Base-by-base conservation (phyloP, 2,888 invertebrate genomes). In the Gastracanthus pulcherrimus region DNA sequence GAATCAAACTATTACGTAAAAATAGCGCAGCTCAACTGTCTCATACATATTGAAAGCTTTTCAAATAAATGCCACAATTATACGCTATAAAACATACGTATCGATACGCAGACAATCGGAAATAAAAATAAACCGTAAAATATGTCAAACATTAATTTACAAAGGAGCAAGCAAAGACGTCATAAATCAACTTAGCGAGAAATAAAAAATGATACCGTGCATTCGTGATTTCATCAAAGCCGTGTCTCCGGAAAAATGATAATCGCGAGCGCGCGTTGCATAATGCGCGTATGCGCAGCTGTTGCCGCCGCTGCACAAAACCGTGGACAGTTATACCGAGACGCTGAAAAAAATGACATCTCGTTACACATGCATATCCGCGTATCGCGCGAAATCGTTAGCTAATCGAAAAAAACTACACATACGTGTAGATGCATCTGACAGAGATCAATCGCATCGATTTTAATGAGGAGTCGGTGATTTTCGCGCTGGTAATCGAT, bases 191-290 rank as follows among this genome's bases (percentile, higher is more conserved):
- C 60, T 19, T 45, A 31, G 2, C 2, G 1, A 16, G 16, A 3
- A 34, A 55, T n/a, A 76, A 38, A 55, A 51, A 75, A 16, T 19
- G 16, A 51, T 13, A 51, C 6, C 7, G 23, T 19, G 23, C 6
- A 9, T 48, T 23, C 48, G 34, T 48, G 62, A 74, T 64, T 45
- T 45, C 45, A n/a, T 45, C 36, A 23, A 36, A 51, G 9, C n/a
- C 38, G 0, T 41, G 45, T 58, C 31, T 19, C 58, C 41, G 34
- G 9, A 31, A 67, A 66, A 58, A 58, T 76, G 16, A 76, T 76
- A 76, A 77, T 77, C 16, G 29, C 5, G 26, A 51, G 16, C 5
- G 26, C 31, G 16, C 3, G 70, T 77, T 77, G 62, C 77, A 51
- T 70, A 77, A 77, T 62, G 4, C 58, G n/a, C 29, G 19, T 16